These are phyloP conservation scores for Cataglyphis cursor DNA, from an alignment of 2,888 invertebrate species.

Conservation along the genomic window DNA sequence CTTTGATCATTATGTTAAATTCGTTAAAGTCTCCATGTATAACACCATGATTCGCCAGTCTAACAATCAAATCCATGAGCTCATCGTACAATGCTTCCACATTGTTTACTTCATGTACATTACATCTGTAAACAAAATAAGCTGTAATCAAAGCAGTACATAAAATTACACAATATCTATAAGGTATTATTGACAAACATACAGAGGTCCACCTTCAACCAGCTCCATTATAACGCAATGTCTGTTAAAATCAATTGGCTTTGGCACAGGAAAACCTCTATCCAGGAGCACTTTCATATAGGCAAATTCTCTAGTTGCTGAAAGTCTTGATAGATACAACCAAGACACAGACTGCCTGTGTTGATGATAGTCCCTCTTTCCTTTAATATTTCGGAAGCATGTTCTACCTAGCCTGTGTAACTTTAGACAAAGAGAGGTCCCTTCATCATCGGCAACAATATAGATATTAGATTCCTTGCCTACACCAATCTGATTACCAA, in stretches of 20 bases:
- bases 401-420: constrained; percentile 97
- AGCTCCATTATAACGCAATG: constrained; percentile 99
- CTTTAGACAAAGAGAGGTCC: constrained; percentile 95
- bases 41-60: constrained; percentile 97
- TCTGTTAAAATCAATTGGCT: constrained; percentile 97
- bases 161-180: not conserved
- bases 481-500: constrained; percentile 99
- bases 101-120: constrained; percentile 90
- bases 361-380: constrained; percentile 98
- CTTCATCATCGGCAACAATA: constrained; percentile 93
- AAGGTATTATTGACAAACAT: constrained; percentile 84
- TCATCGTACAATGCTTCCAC: constrained; percentile 95
- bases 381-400: constrained; percentile 98
- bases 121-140: constrained; percentile 86
- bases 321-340: constrained; percentile 98
- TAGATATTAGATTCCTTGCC: constrained; percentile 99
- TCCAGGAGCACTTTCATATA: constrained; percentile 98
- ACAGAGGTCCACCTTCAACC: constrained; percentile 94
- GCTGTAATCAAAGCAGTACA: not conserved
- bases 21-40: constrained; percentile 99
- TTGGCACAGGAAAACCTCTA: constrained; percentile 97
- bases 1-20: constrained; percentile 97
- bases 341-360: constrained; percentile 96
- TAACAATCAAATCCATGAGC: constrained; percentile 96
- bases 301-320: constrained; percentile 98